Evolutionary conservation across 2,888 invertebrate species (phyloP), one percentile per base, ranked within the genome.

Genomic region (Melipona beecheii): DNA sequence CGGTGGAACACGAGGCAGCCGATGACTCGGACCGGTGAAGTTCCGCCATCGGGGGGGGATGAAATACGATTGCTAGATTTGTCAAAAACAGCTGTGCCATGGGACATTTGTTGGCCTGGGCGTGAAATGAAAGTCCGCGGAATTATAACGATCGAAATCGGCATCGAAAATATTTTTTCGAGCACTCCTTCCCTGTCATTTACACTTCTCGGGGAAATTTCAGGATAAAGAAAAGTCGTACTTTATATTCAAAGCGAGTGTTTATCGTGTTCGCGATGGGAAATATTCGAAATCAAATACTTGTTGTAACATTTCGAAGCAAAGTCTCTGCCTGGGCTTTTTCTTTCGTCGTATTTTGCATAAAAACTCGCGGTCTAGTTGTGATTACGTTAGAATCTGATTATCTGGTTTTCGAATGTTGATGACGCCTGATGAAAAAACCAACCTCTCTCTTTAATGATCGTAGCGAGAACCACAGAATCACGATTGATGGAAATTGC

Each of bases 11-110:
- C 72, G 79, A 68, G 65, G 58, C 81, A 69, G 84, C 74, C 84
- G 83, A 84, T 81, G 84, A 65, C 19, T 56, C 58, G 87, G 80
- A 72, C 84, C 62, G 43, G 43, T 43, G 43, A 43, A 43, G 43
- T 43, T 43, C 9, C 43, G 43, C 43, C 43, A 43, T 43, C 74
- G 62, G 58, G 50, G 79, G 66, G 50, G 79, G 70, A 86, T 89
- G 86, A 89, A 89, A 89, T 89, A 89, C 85, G 89, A 86, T 89
- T 87, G 84, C 84, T 58, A 89, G 86, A 89, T 89, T 89, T 89
- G 89, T 89, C 89, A 89, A 89, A 89, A 89, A 87, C 89, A 89
- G 89, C 89, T 89, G 89, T 82, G 89, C 86, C 89, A 85, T 71
- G 86, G 58, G 83, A 85, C 85, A 86, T 88, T 86, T 85, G 88